Base-by-base conservation (phyloP, 2,113 vertebrate genomes). In the Cyprinodon variegatus region DNA sequence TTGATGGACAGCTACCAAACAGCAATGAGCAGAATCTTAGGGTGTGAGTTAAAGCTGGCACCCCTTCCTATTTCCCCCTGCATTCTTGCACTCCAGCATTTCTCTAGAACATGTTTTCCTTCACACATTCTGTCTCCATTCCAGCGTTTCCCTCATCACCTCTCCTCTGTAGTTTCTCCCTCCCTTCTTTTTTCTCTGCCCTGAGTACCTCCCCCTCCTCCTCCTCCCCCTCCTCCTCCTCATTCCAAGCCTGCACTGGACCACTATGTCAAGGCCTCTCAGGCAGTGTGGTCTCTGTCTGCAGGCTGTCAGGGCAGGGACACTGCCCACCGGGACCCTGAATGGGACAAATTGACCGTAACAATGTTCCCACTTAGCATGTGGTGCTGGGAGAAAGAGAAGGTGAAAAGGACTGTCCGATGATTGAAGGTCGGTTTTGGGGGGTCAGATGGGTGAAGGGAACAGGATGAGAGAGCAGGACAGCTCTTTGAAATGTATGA, bases 331-430 rank as follows among this genome's bases (percentile, higher is more conserved):
- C 91, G 92, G 90, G 93, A 90, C 88, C 70, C 84, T 94, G 94
- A 94, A 95, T 93, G 89, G 93, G 90, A 93, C 92, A 94, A 94
- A 94, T 95, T 93, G 94, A 93, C 92, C 93, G 86, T 90, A 93
- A 94, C 92, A 91, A 90, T 94, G 93, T 94, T 89, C 91, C 93
- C 94, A 94, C 92, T 94, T 94, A 93, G 92, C 89, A 91, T 92
- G 90, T 92, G 88, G 87, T 85, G 89, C 83, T 74, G 60, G 83
- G 88, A 87, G 87, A 92, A 91, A 91, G 90, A 85, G 87, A 91
- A 89, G 91, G 91, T 90, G 86, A 90, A 90, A 88, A 85, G 88
- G 85, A 85, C 83, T 83, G 83, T 74, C 83, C 53, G 88, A 78
- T 91, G 91, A 90, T 80, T 86, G 90, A 93, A 84, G 81, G 76